These are phyloP conservation scores for Geotrypetes seraphini DNA, from an alignment of 2,797 vertebrate genomes.

Conservation along the genomic window DNA sequence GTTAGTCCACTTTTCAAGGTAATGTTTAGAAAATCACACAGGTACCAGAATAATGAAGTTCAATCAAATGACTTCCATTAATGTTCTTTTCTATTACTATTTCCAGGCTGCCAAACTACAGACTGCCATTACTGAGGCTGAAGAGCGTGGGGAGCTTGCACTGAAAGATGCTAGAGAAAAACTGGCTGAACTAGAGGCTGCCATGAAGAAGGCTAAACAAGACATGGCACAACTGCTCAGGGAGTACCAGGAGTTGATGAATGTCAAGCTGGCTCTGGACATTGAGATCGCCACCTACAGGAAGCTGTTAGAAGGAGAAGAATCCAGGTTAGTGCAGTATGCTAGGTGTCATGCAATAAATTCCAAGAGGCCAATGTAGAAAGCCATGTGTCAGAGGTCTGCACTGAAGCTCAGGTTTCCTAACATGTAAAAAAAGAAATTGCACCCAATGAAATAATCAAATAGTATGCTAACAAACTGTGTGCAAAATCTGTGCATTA, in stretches of 20 bases:
- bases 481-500: no score
- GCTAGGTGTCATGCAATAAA: no score
- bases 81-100: not conserved
- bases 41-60: no score
- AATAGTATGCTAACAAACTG: no score
- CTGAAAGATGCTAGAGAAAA: slow-evolving; percentile 58
- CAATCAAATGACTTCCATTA: no score
- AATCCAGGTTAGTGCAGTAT: slow-evolving; percentile 51
- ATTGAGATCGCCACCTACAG: slow-evolving; percentile 73
- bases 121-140: slow-evolving; percentile 58
- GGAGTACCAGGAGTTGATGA: slow-evolving; percentile 73
- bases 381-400: no score
- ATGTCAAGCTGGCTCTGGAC: slow-evolving; percentile 66
- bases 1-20: no score
- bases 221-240: slow-evolving; percentile 61
- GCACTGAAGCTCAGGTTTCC: no score
- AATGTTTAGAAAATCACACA: no score
- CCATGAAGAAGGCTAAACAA: slow-evolving; percentile 65
- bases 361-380: no score
- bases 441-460: no score
- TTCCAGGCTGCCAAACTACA: slow-evolving; percentile 52
- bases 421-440: no score
- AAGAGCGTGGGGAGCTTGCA: slow-evolving; percentile 60
- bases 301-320: slow-evolving; percentile 70
- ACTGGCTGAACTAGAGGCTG: slow-evolving; percentile 59